A percentile compares a stretch with the other conserved stretches of the same genome.
Evolutionary conservation across 2,888 invertebrate species (phyloP).

Genomic region (Volucella bombylans): DNA sequence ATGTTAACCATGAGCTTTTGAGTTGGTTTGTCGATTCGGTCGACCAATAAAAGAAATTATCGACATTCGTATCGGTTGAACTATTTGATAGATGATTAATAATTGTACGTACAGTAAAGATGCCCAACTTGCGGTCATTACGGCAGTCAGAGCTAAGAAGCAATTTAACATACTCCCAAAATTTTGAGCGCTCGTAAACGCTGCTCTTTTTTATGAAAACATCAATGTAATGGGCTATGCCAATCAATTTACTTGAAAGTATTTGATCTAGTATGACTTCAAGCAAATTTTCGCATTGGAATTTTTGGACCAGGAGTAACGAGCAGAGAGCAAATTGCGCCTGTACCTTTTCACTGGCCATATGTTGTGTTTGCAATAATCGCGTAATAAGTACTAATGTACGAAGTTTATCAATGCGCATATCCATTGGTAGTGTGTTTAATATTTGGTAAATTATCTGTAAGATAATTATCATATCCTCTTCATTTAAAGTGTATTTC

Average conservation of each 20-base stretch:
- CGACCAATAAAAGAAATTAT: slow-evolving; percentile 19
- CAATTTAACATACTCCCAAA: slow-evolving; percentile 70
- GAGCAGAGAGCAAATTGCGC: slow-evolving; percentile 41
- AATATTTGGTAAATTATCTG: slow-evolving; percentile 46
- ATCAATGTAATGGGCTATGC: slow-evolving; percentile 40
- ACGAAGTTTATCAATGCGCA: background rate
- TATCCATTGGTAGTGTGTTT: slow-evolving; percentile 17
- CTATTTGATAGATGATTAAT: slow-evolving; percentile 11
- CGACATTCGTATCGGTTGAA: background rate
- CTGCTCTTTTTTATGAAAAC: background rate
- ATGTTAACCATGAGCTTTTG: slow-evolving; percentile 76
- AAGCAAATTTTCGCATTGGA: slow-evolving; percentile 19
- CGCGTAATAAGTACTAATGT: background rate
- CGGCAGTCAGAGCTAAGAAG: slow-evolving; percentile 76
- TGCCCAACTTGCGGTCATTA: slow-evolving; percentile 77
- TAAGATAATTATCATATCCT: slow-evolving; percentile 17
- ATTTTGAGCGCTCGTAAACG: slow-evolving; percentile 20
- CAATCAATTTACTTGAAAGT: background rate
- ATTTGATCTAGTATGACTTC: slow-evolving; percentile 37
- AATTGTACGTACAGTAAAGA: slow-evolving; percentile 77
- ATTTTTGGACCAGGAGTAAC: slow-evolving; percentile 37
- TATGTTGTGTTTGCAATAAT: background rate
- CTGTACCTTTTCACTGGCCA: slow-evolving; percentile 4
- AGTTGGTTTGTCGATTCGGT: background rate
- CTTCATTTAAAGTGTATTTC: slow-evolving; percentile 14